These are phyloP conservation scores for Eugnorisma glareosa DNA, from an alignment of 2,888 invertebrate species.

Conservation along the genomic window DNA sequence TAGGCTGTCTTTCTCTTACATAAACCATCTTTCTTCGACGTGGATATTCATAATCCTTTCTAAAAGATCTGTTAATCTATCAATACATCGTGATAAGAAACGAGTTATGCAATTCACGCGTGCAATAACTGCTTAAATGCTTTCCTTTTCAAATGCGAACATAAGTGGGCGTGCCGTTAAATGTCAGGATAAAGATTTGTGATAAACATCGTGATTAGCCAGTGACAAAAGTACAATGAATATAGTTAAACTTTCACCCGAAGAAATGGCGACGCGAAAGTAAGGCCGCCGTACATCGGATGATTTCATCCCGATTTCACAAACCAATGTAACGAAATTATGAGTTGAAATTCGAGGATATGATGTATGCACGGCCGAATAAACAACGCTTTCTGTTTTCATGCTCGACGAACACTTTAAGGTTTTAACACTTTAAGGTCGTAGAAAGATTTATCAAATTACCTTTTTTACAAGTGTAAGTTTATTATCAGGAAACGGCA, in stretches of 20 bases:
- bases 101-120: constrained; percentile 74
- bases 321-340: constrained; percentile 57
- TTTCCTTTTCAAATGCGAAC: constrained; percentile 81
- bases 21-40: constrained; percentile 39
- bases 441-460: constrained; percentile 49
- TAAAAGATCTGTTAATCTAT: constrained; percentile 69
- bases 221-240: constrained; percentile 88
- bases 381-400: constrained; percentile 43
- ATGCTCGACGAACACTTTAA: constrained; percentile 26
- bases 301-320: constrained; percentile 82
- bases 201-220: constrained; percentile 84
- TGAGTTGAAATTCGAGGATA: constrained; percentile 57
- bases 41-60: constrained; percentile 66
- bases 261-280: constrained; percentile 85
- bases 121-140: constrained; percentile 73
- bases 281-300: constrained; percentile 68
- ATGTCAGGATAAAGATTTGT: constrained; percentile 84
- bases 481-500: constrained; percentile 47
- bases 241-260: constrained; percentile 85
- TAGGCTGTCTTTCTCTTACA: constrained; percentile 40
- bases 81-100: constrained; percentile 66
- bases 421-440: constrained; percentile 46
- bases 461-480: constrained; percentile 33
- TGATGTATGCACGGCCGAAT: constrained; percentile 44
- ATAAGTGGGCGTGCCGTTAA: constrained; percentile 80